These are phyloP conservation scores for Sisor rabdophorus DNA, from an alignment of 2,113 vertebrate species.

Conservation along the genomic window DNA sequence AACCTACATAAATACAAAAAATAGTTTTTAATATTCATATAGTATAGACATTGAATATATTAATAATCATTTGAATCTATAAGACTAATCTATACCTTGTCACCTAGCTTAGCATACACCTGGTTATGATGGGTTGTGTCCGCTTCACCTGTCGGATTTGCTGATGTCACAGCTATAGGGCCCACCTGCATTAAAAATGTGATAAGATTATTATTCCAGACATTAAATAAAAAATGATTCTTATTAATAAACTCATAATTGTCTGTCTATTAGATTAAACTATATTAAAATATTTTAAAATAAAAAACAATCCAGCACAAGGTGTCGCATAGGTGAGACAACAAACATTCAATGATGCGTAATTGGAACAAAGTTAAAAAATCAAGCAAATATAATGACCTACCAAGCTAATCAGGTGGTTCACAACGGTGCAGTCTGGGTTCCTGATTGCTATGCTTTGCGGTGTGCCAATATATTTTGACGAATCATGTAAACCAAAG, in stretches of 20 bases:
- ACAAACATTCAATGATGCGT: not conserved
- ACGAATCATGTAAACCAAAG: slow-evolving; percentile 80
- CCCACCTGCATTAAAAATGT: slow-evolving; percentile 71
- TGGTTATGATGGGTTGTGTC: slow-evolving; percentile 92
- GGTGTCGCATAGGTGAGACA: not conserved
- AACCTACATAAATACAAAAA: slow-evolving; percentile 63
- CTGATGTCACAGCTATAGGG: slow-evolving; percentile 83
- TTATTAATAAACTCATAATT: not conserved
- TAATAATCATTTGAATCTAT: not conserved
- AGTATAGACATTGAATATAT: not conserved
- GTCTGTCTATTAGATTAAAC: too few relatives aligned
- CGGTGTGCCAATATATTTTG: slow-evolving; percentile 80
- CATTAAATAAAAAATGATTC: not conserved
- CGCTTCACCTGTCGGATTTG: slow-evolving; percentile 87
- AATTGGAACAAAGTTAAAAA: not conserved
- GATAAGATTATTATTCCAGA: not conserved
- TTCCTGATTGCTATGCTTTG: slow-evolving; percentile 82
- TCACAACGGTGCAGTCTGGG: slow-evolving; percentile 82
- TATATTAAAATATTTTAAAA: not conserved
- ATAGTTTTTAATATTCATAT: not conserved
- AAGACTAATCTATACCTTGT: slow-evolving; percentile 69
- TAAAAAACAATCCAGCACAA: not conserved
- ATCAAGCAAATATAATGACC: slow-evolving; percentile 20
- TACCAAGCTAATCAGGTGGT: slow-evolving; percentile 82
- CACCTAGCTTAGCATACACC: slow-evolving; percentile 81